Conservation (phyloP, 2,797 vertebrate species). For the Bovichtus diacanthus region DNA sequence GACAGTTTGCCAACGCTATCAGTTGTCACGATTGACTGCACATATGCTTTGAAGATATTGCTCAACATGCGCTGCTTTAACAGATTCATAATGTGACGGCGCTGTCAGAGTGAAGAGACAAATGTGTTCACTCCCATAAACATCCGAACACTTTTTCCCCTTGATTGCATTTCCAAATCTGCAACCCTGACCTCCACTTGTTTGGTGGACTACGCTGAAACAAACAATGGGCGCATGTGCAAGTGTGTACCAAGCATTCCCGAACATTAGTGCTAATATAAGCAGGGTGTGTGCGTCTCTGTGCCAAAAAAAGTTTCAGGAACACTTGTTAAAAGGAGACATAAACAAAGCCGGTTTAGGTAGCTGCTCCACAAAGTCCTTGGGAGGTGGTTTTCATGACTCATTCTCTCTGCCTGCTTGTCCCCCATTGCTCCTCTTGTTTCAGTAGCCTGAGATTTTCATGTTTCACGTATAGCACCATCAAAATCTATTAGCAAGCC, state of each 20-base stretch:
- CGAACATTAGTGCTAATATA: constrained; percentile 15
- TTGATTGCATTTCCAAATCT: not conserved
- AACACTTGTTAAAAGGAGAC: not conserved
- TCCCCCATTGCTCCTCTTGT: constrained; percentile 21
- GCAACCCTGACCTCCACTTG: constrained; percentile 5
- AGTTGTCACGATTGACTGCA: not conserved
- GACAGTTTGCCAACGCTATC: not conserved
- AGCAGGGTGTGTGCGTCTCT: not conserved
- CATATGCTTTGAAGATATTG: constrained; percentile 4
- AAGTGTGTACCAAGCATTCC: constrained; percentile 15
- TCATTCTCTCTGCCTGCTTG: constrained; percentile 27
- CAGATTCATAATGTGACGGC: not conserved
- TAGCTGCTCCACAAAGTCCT: constrained; percentile 28
- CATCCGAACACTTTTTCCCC: not conserved
- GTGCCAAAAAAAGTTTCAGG: not conserved
- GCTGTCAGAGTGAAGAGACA: not conserved
- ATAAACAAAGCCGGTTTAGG: constrained; percentile 14
- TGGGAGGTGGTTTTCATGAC: constrained; percentile 53
- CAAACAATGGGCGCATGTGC: not conserved
- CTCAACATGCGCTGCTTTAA: not conserved
- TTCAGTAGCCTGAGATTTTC: constrained; percentile 30
- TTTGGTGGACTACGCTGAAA: constrained; percentile 9
- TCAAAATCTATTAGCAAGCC: constrained; percentile 45
- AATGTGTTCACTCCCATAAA: constrained; percentile 4
- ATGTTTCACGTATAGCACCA: constrained; percentile 36